Evolutionary conservation across 1,140 invertebrate species (phyloP).

Genomic region (Dermatophagoides farinae): DNA sequence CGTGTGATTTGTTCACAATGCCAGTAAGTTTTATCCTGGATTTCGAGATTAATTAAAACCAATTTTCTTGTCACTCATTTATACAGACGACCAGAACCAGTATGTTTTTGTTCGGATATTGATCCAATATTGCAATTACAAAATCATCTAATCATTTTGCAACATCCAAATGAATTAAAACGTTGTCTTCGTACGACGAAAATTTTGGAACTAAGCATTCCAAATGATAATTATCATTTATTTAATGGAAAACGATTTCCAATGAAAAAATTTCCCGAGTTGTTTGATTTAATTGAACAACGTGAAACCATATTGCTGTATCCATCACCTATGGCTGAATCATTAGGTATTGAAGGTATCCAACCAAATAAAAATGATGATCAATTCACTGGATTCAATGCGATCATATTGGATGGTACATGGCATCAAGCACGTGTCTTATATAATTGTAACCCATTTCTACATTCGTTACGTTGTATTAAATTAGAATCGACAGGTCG

Average conservation of each 20-base stretch:
- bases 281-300: background rate
- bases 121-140: constrained; percentile 41
- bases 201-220: constrained; percentile 55
- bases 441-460: constrained; percentile 26
- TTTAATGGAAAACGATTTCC: constrained; percentile 67
- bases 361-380: constrained; percentile 29
- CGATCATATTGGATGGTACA: constrained; percentile 73
- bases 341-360: constrained; percentile 19
- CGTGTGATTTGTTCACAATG: background rate
- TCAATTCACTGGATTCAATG: constrained; percentile 37
- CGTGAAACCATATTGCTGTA: constrained; percentile 42
- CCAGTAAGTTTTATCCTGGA: constrained; percentile 6
- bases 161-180: constrained; percentile 81
- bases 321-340: constrained; percentile 45
- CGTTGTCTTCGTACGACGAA: constrained; percentile 64
- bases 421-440: constrained; percentile 68
- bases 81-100: constrained; percentile 50
- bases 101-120: constrained; percentile 69
- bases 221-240: constrained; percentile 47
- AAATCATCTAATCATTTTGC: constrained; percentile 54
- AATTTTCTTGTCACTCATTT: background rate
- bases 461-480: constrained; percentile 21
- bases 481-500: constrained; percentile 45
- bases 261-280: constrained; percentile 17
- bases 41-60: background rate